Percentiles rank a stretch among this genome's conserved stretches.
Evolutionary conservation across 2,113 vertebrate genomes (phyloP).

Genomic region (Poeciliopsis retropinna): DNA sequence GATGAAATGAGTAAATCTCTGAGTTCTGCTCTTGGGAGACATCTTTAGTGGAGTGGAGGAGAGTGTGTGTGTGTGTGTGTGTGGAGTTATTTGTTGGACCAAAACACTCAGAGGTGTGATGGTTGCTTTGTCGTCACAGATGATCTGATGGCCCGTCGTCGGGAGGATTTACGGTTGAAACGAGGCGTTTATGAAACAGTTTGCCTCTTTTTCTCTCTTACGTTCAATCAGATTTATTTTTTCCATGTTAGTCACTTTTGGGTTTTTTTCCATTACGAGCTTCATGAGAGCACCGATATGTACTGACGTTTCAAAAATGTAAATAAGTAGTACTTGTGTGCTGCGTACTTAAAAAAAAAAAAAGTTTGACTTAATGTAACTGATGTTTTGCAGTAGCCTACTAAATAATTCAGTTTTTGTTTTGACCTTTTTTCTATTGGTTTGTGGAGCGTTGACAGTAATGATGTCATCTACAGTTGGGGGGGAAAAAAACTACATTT

Average conservation of each 20-base stretch:
- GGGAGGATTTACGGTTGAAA: slow-evolving; percentile 18
- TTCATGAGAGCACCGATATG: not conserved
- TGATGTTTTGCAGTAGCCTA: not conserved
- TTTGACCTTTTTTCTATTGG: not conserved
- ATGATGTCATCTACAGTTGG: not conserved
- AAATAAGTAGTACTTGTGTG: not conserved
- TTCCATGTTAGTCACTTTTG: not conserved
- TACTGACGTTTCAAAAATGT: not conserved
- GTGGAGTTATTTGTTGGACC: slow-evolving; percentile 36
- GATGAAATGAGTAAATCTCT: slow-evolving; percentile 79
- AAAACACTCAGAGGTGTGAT: slow-evolving; percentile 40
- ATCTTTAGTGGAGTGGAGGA: slow-evolving; percentile 57
- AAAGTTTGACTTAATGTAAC: not conserved
- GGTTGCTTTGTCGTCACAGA: slow-evolving; percentile 44
- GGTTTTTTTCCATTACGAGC: not conserved
- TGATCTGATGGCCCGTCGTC: slow-evolving; percentile 40
- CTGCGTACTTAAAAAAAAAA: not conserved
- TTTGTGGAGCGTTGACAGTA: not conserved
- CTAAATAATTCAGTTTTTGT: too few relatives aligned
- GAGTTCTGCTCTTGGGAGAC: slow-evolving; percentile 67
- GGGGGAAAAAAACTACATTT: not conserved
- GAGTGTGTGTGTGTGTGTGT: slow-evolving; percentile 7
- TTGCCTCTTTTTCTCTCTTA: too few relatives aligned
- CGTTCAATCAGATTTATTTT: not conserved
- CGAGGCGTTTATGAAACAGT: too few relatives aligned